Evolutionary conservation across 2,888 invertebrate species (phyloP), one percentile per base, ranked within the genome.

Genomic region (Stegana nigrithorax): DNA sequence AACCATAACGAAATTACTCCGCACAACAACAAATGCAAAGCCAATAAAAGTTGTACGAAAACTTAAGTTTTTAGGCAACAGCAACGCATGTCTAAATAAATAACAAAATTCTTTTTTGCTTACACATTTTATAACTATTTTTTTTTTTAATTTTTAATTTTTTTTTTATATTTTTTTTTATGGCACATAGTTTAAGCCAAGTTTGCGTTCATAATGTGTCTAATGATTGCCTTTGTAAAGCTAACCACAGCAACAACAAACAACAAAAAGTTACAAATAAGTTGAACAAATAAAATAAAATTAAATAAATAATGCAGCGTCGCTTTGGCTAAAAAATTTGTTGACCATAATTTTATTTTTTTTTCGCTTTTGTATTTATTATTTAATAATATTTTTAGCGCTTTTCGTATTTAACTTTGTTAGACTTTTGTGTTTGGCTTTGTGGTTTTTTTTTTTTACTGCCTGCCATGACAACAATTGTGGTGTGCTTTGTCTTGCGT

Each of bases 151-250:
- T 32, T 53, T 53, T 29, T 53, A 10, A 19, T 12, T 53, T 14
- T 53, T 32, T 53, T 36, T 51, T 17, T 2, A n/a, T 51, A 27
- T 50, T 51, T 51, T 17, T 17, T n/a, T 32, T 17, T 55, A n/a
- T 12, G n/a, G 23, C 47, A 21, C 17, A 8, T 17, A 12, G 21
- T 32, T 55, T 55, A 55, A 55, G 53, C 32, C 53, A 53, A 36
- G 53, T 36, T 55, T 32, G 53, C 32, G 53, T 55, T 32, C 21
- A 55, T 32, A 55, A 55, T 36, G 19, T 55, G 53, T 19, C 53
- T 55, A 55, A 55, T 55, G 53, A 55, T 23, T 55, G 36, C 23
- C 25, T 47, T 47, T 47, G 25, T 23, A 25, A 23, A 21, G 23
- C 32, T 21, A 12, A 21, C 12, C 53, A 25, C 23, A 26, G 12